phyloP scores from a whole-genome alignment of 2,888 invertebrate genomes.

The Portevinia maculata region DNA sequence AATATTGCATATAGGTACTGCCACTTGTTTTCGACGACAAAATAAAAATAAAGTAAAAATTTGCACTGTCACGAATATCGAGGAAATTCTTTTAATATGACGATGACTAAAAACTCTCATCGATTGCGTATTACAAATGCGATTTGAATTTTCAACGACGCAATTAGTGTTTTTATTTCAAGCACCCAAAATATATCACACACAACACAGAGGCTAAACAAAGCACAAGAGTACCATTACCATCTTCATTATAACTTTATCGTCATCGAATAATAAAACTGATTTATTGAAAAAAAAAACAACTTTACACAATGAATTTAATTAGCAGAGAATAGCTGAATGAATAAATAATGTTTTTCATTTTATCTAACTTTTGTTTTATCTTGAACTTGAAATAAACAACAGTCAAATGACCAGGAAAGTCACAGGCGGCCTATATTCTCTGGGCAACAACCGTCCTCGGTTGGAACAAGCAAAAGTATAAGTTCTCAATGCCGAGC shows the following conservation, averaged over 20 bases:
- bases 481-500: slow-evolving; percentile 67
- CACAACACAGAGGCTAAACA: slow-evolving; percentile 18
- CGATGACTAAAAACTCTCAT: slow-evolving; percentile 42
- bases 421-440: slow-evolving; percentile 73
- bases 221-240: slow-evolving; percentile 22
- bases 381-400: slow-evolving; percentile 70
- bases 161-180: slow-evolving; percentile 52
- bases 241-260: not conserved
- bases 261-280: not conserved
- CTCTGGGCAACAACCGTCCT: slow-evolving; percentile 54
- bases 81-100: slow-evolving; percentile 18
- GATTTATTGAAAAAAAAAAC: not conserved
- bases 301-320: slow-evolving; percentile 9
- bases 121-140: slow-evolving; percentile 54
- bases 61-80: too few species aligned
- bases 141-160: slow-evolving; percentile 56
- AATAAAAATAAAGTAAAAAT: too few species aligned
- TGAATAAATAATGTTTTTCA: not conserved
- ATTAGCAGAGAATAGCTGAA: slow-evolving; percentile 7
- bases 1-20: too few species aligned
- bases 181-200: slow-evolving; percentile 20
- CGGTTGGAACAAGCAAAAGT: slow-evolving; percentile 63
- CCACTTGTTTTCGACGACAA: too few species aligned
- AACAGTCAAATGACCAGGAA: slow-evolving; percentile 68
- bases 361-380: slow-evolving; percentile 35